phyloP scores from a whole-genome alignment of 2,113 vertebrate species.

The Prochilodus magdalenae region DNA sequence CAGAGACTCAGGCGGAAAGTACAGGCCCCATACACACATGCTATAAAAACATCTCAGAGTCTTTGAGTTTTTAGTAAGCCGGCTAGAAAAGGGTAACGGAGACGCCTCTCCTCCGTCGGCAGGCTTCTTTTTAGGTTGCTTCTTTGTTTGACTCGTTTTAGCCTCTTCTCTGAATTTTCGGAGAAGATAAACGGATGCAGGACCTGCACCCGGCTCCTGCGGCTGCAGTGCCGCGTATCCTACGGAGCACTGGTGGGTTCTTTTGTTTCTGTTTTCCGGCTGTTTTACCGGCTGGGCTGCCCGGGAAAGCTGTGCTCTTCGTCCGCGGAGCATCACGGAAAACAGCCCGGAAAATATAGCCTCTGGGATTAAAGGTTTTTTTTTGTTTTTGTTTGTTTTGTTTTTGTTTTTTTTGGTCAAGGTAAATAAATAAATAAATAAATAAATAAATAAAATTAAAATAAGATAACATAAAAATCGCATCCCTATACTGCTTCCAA shows the following conservation, averaged over 20 bases:
- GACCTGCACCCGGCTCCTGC: background rate
- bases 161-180: constrained; percentile 38
- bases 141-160: constrained; percentile 29
- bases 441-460: background rate
- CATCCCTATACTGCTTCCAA: constrained; percentile 50
- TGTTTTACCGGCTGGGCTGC: background rate
- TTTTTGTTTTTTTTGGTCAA: constrained; percentile 2
- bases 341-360: background rate
- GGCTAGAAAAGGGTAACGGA: constrained; percentile 50
- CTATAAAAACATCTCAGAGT: constrained; percentile 61
- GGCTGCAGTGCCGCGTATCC: constrained; percentile 24
- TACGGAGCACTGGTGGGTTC: background rate
- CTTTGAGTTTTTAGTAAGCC: constrained; percentile 58
- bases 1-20: constrained; percentile 39
- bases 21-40: constrained; percentile 65
- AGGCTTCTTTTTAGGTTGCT: background rate
- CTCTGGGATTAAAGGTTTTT: background rate
- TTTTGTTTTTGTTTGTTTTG: background rate
- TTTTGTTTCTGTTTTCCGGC: background rate
- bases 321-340: background rate
- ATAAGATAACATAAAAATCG: background rate
- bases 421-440: constrained; percentile 19
- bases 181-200: background rate
- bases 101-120: constrained; percentile 46
- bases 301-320: background rate